phyloP scores from a whole-genome alignment of 2,797 vertebrate genomes.

The Salarias fasciatus region DNA sequence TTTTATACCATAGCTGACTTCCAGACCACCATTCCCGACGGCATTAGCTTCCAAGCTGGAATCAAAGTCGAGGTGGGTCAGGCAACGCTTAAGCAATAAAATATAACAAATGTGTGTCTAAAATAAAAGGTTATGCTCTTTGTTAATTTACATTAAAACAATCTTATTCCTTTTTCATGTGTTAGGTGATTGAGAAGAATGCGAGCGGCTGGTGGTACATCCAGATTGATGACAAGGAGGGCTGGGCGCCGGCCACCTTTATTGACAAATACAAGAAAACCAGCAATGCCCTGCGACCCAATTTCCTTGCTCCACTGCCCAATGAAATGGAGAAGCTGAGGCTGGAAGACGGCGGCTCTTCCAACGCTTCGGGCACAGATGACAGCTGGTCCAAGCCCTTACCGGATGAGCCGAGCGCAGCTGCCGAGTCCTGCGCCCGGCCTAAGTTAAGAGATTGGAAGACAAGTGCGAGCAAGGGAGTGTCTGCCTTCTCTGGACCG shows the following conservation, averaged over 20 bases:
- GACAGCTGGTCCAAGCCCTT: slow-evolving; percentile 89
- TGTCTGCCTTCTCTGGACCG: slow-evolving; percentile 61
- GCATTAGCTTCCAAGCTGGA: slow-evolving; percentile 98
- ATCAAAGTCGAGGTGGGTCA: slow-evolving; percentile 94
- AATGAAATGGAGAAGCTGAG: slow-evolving; percentile 90
- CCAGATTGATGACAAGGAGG: slow-evolving; percentile 98
- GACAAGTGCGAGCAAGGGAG: slow-evolving; percentile 76
- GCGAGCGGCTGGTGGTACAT: slow-evolving; percentile 99
- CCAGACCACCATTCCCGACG: slow-evolving; percentile 97
- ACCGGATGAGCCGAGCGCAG: slow-evolving; percentile 88
- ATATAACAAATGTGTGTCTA: not conserved
- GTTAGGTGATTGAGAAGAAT: slow-evolving; percentile 97
- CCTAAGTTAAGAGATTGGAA: slow-evolving; percentile 94
- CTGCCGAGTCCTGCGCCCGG: slow-evolving; percentile 77
- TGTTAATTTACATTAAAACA: not conserved
- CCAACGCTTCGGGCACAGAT: slow-evolving; percentile 56
- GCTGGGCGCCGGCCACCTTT: slow-evolving; percentile 96
- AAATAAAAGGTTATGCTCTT: not conserved
- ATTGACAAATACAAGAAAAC: slow-evolving; percentile 99
- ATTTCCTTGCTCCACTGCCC: slow-evolving; percentile 93
- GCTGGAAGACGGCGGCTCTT: slow-evolving; percentile 74
- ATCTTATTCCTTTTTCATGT: not conserved
- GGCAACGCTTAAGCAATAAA: not conserved
- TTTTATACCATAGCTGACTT: slow-evolving; percentile 98
- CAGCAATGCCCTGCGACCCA: slow-evolving; percentile 91